Conservation (phyloP, 1,140 invertebrate genomes). For the Drosophila arawakana region DNA sequence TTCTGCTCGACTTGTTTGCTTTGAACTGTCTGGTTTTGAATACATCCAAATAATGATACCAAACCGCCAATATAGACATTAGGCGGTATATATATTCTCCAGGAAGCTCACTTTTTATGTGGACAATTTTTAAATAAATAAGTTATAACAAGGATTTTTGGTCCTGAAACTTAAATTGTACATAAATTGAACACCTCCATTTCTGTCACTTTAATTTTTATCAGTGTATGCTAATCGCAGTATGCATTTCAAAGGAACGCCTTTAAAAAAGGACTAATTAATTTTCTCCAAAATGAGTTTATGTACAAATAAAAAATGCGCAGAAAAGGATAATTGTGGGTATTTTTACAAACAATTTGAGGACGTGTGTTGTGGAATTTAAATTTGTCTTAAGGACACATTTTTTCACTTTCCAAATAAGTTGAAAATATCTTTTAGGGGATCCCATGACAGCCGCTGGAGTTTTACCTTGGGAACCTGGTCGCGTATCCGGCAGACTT, state of each 20-base stretch:
- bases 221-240: not conserved
- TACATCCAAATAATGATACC: not conserved
- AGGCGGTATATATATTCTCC: not conserved
- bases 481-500: constrained; percentile 62
- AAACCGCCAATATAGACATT: not conserved
- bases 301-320: not conserved
- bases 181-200: no score
- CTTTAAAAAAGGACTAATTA: constrained; percentile 22
- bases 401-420: not conserved
- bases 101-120: no score
- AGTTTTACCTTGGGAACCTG: constrained; percentile 73
- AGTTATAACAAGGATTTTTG: no score
- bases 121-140: no score
- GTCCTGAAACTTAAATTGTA: no score
- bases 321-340: constrained; percentile 45
- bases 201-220: not conserved
- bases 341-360: constrained; percentile 58
- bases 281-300: constrained; percentile 7
- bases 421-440: not conserved
- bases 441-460: not conserved
- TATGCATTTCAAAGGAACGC: not conserved
- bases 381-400: not conserved
- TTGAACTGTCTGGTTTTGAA: constrained; percentile 15
- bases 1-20: constrained; percentile 42
- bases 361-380: constrained; percentile 16